Percentiles rank a stretch among this genome's conserved stretches.
Conservation (phyloP, 1,140 invertebrate genomes). For the Penaeus chinensis region DNA sequence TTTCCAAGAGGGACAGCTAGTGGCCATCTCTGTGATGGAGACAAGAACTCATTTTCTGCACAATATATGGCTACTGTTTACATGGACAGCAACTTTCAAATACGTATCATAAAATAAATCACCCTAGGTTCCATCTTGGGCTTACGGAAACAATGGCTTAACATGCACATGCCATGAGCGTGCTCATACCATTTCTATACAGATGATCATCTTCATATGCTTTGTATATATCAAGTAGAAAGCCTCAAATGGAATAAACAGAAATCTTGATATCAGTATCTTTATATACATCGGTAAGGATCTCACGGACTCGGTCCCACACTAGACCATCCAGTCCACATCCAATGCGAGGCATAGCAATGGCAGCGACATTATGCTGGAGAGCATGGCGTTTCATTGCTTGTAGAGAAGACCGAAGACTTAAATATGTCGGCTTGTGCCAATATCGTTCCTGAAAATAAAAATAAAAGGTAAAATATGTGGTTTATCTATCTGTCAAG, state of each 20-base stretch:
- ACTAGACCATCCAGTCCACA: constrained; percentile 68
- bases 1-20: no score
- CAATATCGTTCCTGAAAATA: constrained; percentile 64
- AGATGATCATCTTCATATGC: no score
- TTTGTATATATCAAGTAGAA: no score
- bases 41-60: no score
- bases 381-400: constrained; percentile 66
- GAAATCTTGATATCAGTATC: constrained; percentile 63
- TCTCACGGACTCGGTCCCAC: constrained; percentile 67
- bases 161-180: no score
- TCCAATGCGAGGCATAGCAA: constrained; percentile 69
- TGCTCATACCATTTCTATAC: no score
- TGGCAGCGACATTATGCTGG: constrained; percentile 64
- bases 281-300: constrained; percentile 66
- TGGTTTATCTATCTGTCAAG: not conserved
- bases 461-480: not conserved
- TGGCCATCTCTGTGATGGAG: no score
- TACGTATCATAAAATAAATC: no score
- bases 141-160: no score
- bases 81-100: no score
- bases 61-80: no score
- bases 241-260: constrained; percentile 56
- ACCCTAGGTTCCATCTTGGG: no score
- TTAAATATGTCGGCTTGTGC: constrained; percentile 68
- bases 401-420: constrained; percentile 65